These are phyloP conservation scores for Tragelaphus eurycerus DNA, from an alignment of 2,797 vertebrate genomes.

Conservation along the genomic window DNA sequence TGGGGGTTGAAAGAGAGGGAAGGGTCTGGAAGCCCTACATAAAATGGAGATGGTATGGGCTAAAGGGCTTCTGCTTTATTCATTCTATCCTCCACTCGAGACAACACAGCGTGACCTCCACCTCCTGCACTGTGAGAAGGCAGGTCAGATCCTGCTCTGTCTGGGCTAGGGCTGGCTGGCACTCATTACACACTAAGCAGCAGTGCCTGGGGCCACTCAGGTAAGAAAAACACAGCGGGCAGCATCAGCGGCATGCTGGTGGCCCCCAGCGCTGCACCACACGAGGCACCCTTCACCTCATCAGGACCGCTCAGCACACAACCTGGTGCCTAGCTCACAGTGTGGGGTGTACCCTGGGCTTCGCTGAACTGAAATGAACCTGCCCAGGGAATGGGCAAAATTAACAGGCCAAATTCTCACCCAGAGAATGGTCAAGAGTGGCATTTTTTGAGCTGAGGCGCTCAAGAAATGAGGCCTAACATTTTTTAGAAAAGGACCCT, in stretches of 20 bases:
- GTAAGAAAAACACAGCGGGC: not conserved
- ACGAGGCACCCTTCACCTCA: not conserved
- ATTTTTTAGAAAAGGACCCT: not conserved
- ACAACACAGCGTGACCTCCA: not conserved
- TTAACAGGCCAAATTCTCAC: not conserved
- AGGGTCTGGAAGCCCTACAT: not conserved
- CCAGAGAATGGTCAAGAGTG: not conserved
- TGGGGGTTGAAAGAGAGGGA: not conserved
- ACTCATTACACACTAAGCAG: not conserved
- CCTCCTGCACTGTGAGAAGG: not conserved
- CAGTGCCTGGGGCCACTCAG: not conserved
- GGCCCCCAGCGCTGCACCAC: not conserved
- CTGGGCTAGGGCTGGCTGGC: rapidly evolving
- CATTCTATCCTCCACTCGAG: not conserved
- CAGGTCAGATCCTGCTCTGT: not conserved
- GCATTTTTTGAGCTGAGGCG: not conserved
- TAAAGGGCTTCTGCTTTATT: not conserved
- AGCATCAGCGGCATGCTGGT: rapidly evolving
- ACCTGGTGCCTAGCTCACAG: not conserved
- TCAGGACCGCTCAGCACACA: not conserved
- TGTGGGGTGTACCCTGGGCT: not conserved
- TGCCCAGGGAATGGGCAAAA: not conserved
- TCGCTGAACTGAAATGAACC: not conserved
- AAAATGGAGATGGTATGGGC: not conserved
- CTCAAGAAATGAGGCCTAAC: not conserved